These are phyloP conservation scores for Anoplopoma fimbria DNA, from an alignment of 2,113 vertebrate genomes.

Conservation along the genomic window DNA sequence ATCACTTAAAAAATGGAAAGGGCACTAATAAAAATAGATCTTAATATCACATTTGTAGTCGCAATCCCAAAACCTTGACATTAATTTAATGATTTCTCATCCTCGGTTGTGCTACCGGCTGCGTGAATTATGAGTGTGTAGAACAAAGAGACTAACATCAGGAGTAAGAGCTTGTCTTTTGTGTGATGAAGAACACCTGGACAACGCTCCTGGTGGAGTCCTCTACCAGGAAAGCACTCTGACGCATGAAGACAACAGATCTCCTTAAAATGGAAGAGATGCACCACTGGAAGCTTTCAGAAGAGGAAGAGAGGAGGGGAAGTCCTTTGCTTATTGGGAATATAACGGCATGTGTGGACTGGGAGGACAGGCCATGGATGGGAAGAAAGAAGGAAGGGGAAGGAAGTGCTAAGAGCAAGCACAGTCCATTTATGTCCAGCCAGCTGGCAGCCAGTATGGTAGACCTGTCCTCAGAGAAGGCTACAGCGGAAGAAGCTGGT, in stretches of 20 bases:
- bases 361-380: slow-evolving; percentile 43
- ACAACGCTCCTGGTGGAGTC: slow-evolving; percentile 27
- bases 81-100: slow-evolving; percentile 21
- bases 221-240: slow-evolving; percentile 38
- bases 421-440: slow-evolving; percentile 87
- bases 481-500: slow-evolving; percentile 96
- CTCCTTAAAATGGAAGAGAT: slow-evolving; percentile 67
- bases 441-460: slow-evolving; percentile 62
- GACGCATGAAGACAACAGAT: slow-evolving; percentile 47
- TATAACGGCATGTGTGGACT: slow-evolving; percentile 52
- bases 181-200: slow-evolving; percentile 48
- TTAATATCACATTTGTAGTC: slow-evolving; percentile 63
- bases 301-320: slow-evolving; percentile 66
- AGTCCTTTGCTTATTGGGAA: slow-evolving; percentile 51
- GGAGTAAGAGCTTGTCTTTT: slow-evolving; percentile 51
- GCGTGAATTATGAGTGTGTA: slow-evolving; percentile 32
- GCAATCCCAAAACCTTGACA: slow-evolving; percentile 56
- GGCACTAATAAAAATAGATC: slow-evolving; percentile 64
- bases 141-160: slow-evolving; percentile 35
- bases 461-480: slow-evolving; percentile 91
- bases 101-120: slow-evolving; percentile 52
- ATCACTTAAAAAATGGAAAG: slow-evolving; percentile 43
- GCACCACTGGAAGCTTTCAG: slow-evolving; percentile 71
- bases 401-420: slow-evolving; percentile 82
- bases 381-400: slow-evolving; percentile 30